Percentiles rank a stretch among this genome's conserved stretches.
phyloP scores from a whole-genome alignment of 2,888 invertebrate species.

The Drosophila vallismaia region DNA sequence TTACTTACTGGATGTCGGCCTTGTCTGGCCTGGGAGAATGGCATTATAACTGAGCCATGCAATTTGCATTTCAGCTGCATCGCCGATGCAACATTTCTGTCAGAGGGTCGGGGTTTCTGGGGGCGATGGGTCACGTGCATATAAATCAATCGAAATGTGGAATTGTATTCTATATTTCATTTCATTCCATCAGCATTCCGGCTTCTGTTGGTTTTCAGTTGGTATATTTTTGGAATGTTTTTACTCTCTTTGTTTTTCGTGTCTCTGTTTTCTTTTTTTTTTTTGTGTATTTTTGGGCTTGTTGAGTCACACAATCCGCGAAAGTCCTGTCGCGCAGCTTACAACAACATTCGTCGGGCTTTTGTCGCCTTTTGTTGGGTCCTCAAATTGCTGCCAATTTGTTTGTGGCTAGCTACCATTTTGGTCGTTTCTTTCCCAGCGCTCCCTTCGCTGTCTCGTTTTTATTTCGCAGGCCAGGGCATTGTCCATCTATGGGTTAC shows the following conservation, averaged over 20 bases:
- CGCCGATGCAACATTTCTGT: slow-evolving; percentile 1
- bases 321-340: slow-evolving; percentile 42
- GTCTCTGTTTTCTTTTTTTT: no score
- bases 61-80: slow-evolving; percentile 35
- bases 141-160: slow-evolving; percentile 43
- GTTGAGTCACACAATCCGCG: slow-evolving; percentile 47
- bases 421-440: slow-evolving; percentile 36
- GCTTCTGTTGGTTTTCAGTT: slow-evolving; percentile 33
- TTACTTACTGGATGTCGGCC: slow-evolving; percentile 46
- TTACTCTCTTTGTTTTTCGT: background rate
- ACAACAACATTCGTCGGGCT: slow-evolving; percentile 47
- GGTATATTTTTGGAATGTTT: background rate
- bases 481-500: slow-evolving; percentile 59
- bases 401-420: slow-evolving; percentile 68
- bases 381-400: slow-evolving; percentile 76
- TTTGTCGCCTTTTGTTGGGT: slow-evolving; percentile 70
- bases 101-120: background rate
- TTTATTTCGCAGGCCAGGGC: slow-evolving; percentile 7
- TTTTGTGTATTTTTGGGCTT: background rate
- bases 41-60: slow-evolving; percentile 51
- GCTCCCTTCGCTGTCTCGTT: slow-evolving; percentile 19
- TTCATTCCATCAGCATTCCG: slow-evolving; percentile 36
- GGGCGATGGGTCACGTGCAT: slow-evolving; percentile 29
- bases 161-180: slow-evolving; percentile 46
- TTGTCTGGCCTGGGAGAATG: slow-evolving; percentile 63